Conservation (phyloP, 1,140 invertebrate genomes). For the Thaumatotibia leucotreta region DNA sequence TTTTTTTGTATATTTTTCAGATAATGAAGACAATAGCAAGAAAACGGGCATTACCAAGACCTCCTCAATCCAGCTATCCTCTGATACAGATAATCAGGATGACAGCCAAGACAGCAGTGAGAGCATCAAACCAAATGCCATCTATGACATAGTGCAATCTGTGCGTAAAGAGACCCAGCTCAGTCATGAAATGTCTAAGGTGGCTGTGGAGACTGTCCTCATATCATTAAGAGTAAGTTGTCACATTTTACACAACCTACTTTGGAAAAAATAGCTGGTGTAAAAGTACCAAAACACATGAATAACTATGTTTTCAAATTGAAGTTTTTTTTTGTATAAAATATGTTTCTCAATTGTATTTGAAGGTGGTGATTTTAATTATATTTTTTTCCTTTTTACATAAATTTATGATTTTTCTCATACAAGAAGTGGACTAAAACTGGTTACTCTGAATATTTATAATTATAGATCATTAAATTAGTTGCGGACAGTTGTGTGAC, state of each 20-base stretch:
- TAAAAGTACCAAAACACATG: too few species aligned
- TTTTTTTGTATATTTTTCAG: conserved; percentile 21
- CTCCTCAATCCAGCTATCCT: conserved; percentile 58
- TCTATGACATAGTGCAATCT: conserved; percentile 86
- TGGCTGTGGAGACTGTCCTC: conserved; percentile 88
- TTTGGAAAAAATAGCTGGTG: too few species aligned
- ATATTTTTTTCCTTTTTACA: too few species aligned
- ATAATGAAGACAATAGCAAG: conserved; percentile 36
- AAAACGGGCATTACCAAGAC: conserved; percentile 34
- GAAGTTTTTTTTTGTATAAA: too few species aligned
- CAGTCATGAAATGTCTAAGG: conserved; percentile 90
- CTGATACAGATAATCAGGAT: conserved; percentile 65
- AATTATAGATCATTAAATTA: too few species aligned
- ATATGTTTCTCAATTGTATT: too few species aligned
- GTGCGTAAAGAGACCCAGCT: conserved; percentile 89
- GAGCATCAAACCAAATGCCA: conserved; percentile 76
- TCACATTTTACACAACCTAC: neutral
- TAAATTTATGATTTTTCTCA: too few species aligned
- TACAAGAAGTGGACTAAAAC: too few species aligned
- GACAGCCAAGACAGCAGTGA: conserved; percentile 68
- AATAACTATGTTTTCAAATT: too few species aligned
- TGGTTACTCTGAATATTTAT: too few species aligned
- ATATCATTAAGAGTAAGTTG: conserved; percentile 76
- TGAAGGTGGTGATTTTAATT: too few species aligned
- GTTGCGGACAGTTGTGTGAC: too few species aligned